phyloP scores from a whole-genome alignment of 2,888 invertebrate genomes.

The Tortrix viridana region DNA sequence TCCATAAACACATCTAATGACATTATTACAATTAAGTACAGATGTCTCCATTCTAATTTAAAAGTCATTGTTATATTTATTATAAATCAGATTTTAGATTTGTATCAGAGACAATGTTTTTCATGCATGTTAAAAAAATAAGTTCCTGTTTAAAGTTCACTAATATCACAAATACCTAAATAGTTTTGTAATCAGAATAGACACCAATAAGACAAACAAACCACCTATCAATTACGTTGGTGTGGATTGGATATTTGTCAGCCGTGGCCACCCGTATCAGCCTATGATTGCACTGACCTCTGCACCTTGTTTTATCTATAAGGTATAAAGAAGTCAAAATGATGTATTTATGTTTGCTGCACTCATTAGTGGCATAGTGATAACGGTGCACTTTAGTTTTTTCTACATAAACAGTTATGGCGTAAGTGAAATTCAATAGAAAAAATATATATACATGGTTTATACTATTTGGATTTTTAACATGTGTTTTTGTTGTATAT shows the following conservation, averaged over 20 bases:
- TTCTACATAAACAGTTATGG: conserved; percentile 36
- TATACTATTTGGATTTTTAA: not conserved
- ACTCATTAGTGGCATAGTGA: conserved; percentile 38
- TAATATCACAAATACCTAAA: not conserved
- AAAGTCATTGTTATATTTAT: no score
- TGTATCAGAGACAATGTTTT: no score
- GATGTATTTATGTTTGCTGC: conserved; percentile 64
- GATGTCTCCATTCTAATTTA: no score
- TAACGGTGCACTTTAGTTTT: conserved; percentile 42
- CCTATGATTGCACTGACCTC: conserved; percentile 78
- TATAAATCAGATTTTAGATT: no score
- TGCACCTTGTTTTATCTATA: conserved; percentile 71
- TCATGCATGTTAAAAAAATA: no score
- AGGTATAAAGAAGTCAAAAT: conserved; percentile 76
- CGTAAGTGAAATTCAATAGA: conserved; percentile 21
- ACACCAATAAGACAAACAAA: conserved; percentile 17
- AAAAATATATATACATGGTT: conserved; percentile 14
- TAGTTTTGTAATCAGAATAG: conserved; percentile 14
- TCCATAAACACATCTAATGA: not conserved
- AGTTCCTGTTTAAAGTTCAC: no score
- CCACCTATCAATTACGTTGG: conserved; percentile 30
- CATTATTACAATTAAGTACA: no score
- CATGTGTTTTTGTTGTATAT: not conserved
- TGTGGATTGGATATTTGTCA: conserved; percentile 65
- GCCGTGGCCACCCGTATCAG: conserved; percentile 66